Base-by-base conservation (phyloP, 92 coral and sea anemone genomes). In the Phymanthus crucifer region DNA sequence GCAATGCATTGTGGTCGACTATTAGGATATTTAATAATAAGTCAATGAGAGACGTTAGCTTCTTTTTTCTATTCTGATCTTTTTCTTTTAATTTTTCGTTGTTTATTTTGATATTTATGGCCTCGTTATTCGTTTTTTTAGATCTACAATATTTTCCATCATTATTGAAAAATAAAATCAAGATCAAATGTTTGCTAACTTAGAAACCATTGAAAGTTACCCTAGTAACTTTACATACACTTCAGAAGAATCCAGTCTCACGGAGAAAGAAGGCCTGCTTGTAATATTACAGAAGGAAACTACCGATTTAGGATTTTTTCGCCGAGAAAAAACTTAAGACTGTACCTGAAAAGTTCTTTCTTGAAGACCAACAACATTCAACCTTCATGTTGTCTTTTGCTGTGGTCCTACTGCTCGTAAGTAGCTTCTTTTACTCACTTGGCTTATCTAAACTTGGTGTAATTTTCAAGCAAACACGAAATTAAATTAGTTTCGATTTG, bases 151-250 rank as follows among this genome's bases (percentile, higher is more conserved):
- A 14, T n/a, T 54, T 61, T 29, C 13, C 68, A 61, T 6, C 33
- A 61, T 24, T 13, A 8, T 27, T 12, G 23, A 7, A 61, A 5
- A 2, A 57, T 6, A 26, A 4, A 61, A 61, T 26, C 29, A 17
- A 61, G 8, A 6, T 24, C 18, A 61, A 61, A 61, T 61, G 32
- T 61, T 61, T 61, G 32, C 68, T 29, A 61, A 27, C 68, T 18
- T 61, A 61, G 68, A 27, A 61, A 61, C 68, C 68, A 61, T 26
- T 9, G 68, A 61, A 61, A 27, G 68, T 61, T 61, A 27, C 35
- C 68, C 68, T 29, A 61, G 19, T 0, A 61, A 27, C 68, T 16
- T 29, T 11, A 10, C 68, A 61, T 61, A 8, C 34, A 24, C 34
- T 29, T 29, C 16, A 61, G 68, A 61, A 61, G 68, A 61, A 61